These are phyloP conservation scores for Coelopa frigida DNA, from an alignment of 1,140 invertebrate species.

Conservation along the genomic window DNA sequence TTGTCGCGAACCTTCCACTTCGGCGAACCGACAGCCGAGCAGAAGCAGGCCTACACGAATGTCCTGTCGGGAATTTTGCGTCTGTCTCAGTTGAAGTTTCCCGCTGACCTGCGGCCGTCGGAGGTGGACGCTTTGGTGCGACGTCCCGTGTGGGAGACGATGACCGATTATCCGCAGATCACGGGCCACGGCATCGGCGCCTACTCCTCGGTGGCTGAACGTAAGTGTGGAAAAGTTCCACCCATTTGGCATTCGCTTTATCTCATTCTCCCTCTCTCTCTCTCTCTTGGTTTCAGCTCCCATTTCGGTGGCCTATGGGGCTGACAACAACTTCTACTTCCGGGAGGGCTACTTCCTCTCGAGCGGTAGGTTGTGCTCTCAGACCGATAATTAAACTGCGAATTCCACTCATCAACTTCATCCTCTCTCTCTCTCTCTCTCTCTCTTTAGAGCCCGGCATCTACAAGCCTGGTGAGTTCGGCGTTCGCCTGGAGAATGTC, in stretches of 20 bases:
- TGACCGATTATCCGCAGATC: constrained; percentile 77
- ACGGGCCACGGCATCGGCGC: constrained; percentile 88
- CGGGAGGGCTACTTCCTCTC: constrained; percentile 81
- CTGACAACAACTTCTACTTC: constrained; percentile 52
- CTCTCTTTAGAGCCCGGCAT: constrained; percentile 63
- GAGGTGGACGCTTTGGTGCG: constrained; percentile 70
- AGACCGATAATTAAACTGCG: not conserved
- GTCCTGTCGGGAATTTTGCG: constrained; percentile 84
- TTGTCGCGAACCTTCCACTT: constrained; percentile 88
- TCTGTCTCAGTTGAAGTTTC: constrained; percentile 60
- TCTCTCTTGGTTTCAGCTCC: constrained; percentile 69
- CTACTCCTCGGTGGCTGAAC: constrained; percentile 54
- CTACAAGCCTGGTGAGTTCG: constrained; percentile 79
- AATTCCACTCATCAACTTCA: not conserved
- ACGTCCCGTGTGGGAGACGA: constrained; percentile 69
- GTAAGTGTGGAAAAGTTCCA: constrained; percentile 25
- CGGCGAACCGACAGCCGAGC: constrained; percentile 65
- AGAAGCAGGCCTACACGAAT: constrained; percentile 77
- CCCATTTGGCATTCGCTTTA: not conserved
- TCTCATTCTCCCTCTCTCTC: too few species aligned
- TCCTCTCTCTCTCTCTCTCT: not conserved
- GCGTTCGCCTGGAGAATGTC: constrained; percentile 86
- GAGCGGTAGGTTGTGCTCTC: constrained; percentile 55
- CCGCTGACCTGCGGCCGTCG: constrained; percentile 55
- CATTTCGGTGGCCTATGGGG: constrained; percentile 55